Conservation (phyloP, 2,797 vertebrate species). For the Cyclopterus lumpus region DNA sequence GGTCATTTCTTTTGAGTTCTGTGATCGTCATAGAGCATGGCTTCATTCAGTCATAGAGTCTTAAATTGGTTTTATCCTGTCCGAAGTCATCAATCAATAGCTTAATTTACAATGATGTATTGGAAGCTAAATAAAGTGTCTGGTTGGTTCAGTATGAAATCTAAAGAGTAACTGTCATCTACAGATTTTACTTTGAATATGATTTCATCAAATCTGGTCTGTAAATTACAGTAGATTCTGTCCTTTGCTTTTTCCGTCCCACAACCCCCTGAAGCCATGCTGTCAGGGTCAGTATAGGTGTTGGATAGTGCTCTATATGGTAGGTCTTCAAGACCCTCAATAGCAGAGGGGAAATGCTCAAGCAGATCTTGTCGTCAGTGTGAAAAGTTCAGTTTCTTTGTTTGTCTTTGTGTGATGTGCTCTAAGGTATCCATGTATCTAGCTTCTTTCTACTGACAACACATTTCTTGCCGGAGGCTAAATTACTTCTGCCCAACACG, state of each 20-base stretch:
- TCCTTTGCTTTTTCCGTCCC: too few species aligned
- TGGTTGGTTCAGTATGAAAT: constrained; percentile 8
- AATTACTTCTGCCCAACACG: constrained; percentile 42
- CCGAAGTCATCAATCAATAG: constrained; percentile 27
- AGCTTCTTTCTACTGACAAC: constrained; percentile 27
- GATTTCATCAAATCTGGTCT: constrained; percentile 35
- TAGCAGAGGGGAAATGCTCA: constrained; percentile 50
- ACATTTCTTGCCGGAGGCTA: constrained; percentile 35
- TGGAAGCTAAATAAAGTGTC: constrained; percentile 23
- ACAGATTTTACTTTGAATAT: constrained; percentile 17
- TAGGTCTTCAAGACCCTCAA: constrained; percentile 11
- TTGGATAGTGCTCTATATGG: not conserved
- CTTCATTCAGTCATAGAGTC: not conserved
- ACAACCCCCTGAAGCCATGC: constrained; percentile 34
- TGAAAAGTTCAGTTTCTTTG: constrained; percentile 33
- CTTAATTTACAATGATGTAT: constrained; percentile 14
- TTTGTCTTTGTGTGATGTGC: not conserved
- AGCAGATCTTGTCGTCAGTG: constrained; percentile 38
- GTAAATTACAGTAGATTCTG: constrained; percentile 5
- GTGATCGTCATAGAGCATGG: not conserved
- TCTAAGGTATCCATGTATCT: constrained; percentile 25
- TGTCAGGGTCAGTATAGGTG: constrained; percentile 58
- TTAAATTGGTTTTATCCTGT: constrained; percentile 14
- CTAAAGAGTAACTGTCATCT: not conserved
- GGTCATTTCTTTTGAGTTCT: not conserved